phyloP scores from a whole-genome alignment of 2,113 vertebrate genomes.

The Aspiorhynchus laticeps region DNA sequence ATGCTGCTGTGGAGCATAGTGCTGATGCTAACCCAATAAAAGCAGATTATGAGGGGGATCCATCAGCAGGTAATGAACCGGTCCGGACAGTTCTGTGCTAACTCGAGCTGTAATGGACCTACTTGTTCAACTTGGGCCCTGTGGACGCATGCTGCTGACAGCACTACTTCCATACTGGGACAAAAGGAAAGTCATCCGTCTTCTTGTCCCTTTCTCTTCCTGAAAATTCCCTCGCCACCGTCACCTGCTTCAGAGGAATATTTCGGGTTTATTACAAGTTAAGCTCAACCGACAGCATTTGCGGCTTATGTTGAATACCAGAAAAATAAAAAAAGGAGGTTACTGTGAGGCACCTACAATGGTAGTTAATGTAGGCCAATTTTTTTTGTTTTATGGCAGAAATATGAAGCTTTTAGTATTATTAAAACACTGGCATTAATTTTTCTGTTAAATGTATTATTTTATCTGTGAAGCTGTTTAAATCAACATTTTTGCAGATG shows the following conservation, averaged over 20 bases:
- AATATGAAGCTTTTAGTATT: not conserved
- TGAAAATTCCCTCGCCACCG: not conserved
- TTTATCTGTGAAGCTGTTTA: not conserved
- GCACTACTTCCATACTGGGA: slow-evolving; percentile 30
- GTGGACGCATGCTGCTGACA: slow-evolving; percentile 45
- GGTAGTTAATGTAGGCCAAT: not conserved
- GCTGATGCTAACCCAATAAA: slow-evolving; percentile 59
- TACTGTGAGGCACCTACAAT: not conserved
- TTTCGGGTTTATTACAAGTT: not conserved
- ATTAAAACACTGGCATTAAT: not conserved
- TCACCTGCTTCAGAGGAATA: slow-evolving; percentile 7
- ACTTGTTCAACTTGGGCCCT: slow-evolving; percentile 57
- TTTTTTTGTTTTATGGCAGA: not conserved
- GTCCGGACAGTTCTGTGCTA: slow-evolving; percentile 62
- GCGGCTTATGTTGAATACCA: not conserved
- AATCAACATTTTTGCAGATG: not conserved
- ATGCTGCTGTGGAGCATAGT: slow-evolving; percentile 14
- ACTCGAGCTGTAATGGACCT: slow-evolving; percentile 59
- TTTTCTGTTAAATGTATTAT: not conserved
- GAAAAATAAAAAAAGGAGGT: not conserved
- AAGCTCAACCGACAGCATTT: not conserved
- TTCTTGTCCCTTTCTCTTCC: slow-evolving; percentile 35
- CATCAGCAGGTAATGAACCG: slow-evolving; percentile 58
- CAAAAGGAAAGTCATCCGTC: slow-evolving; percentile 37
- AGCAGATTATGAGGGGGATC: slow-evolving; percentile 59